These are phyloP conservation scores for Siphonodentalium dalli DNA, from an alignment of 2,888 invertebrate genomes.

Conservation along the genomic window DNA sequence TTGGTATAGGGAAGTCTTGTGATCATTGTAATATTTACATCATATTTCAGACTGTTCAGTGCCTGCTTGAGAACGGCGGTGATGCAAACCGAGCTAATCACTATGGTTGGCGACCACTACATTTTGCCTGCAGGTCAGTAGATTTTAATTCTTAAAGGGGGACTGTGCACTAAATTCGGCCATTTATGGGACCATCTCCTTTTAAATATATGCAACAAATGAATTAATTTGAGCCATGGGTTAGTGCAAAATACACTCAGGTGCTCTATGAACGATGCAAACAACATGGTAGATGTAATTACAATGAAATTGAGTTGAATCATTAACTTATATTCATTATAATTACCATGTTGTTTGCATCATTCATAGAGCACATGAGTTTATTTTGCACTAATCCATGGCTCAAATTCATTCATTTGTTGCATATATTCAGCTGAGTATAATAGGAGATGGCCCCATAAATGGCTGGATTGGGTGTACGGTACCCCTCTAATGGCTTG, in stretches of 20 bases:
- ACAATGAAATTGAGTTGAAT: too few relatives aligned
- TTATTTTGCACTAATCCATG: too few relatives aligned
- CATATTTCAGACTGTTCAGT: slow-evolving; percentile 50
- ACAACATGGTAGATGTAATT: not conserved
- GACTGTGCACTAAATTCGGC: too few relatives aligned
- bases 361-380: too few relatives aligned
- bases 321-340: too few relatives aligned
- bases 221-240: not conserved
- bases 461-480: too few relatives aligned
- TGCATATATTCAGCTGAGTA: too few relatives aligned
- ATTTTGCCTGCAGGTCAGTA: slow-evolving; percentile 61
- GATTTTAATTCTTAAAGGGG: not conserved
- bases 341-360: too few relatives aligned
- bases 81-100: slow-evolving; percentile 53
- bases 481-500: too few relatives aligned
- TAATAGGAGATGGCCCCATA: too few relatives aligned
- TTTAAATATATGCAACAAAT: not conserved
- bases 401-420: too few relatives aligned
- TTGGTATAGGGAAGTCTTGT: not conserved
- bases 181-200: too few relatives aligned
- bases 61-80: slow-evolving; percentile 57
- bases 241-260: not conserved
- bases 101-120: slow-evolving; percentile 56
- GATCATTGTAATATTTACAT: not conserved
- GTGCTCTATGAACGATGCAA: not conserved